These are phyloP conservation scores for Hydrolagus colliei DNA, from an alignment of 2,797 vertebrate genomes.

Conservation along the genomic window DNA sequence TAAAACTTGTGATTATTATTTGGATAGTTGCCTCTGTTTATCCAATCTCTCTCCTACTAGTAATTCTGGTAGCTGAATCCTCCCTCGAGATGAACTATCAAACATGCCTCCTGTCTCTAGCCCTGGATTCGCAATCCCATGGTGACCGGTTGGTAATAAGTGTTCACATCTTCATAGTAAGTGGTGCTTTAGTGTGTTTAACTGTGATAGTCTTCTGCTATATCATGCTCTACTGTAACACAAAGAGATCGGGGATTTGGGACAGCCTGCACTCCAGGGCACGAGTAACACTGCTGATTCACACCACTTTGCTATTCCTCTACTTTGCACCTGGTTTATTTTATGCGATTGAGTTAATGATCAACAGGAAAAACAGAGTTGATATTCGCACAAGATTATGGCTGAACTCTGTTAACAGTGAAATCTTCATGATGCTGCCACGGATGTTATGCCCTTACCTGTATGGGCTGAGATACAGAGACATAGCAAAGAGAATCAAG, in stretches of 20 bases:
- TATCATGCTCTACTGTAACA: constrained; percentile 62
- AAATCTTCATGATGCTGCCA: constrained; percentile 62
- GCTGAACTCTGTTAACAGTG: constrained; percentile 59
- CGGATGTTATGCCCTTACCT: constrained; percentile 60
- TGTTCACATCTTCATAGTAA: constrained; percentile 52
- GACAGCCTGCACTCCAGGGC: constrained; percentile 62
- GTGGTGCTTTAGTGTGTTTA: constrained; percentile 51
- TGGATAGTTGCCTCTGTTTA: constrained; percentile 59
- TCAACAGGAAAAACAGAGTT: constrained; percentile 43
- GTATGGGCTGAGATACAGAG: constrained; percentile 64
- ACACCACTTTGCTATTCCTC: constrained; percentile 59
- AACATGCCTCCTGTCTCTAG: constrained; percentile 56
- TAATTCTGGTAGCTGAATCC: constrained; percentile 41
- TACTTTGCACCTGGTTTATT: constrained; percentile 62
- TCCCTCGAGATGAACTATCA: constrained; percentile 21
- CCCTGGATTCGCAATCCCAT: constrained; percentile 41
- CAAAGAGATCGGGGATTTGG: constrained; percentile 66
- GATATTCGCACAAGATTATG: constrained; percentile 48
- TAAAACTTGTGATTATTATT: constrained; percentile 48
- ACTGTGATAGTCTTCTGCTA: constrained; percentile 64
- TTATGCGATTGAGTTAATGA: constrained; percentile 55
- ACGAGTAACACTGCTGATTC: constrained; percentile 60
- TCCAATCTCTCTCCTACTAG: constrained; percentile 53
- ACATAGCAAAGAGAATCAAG: constrained; percentile 54
- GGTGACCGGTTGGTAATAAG: constrained; percentile 32